A percentile compares a stretch with the other conserved stretches of the same genome.
These are phyloP conservation scores for Brenthis ino DNA, from an alignment of 2,888 invertebrate genomes.

Conservation along the genomic window DNA sequence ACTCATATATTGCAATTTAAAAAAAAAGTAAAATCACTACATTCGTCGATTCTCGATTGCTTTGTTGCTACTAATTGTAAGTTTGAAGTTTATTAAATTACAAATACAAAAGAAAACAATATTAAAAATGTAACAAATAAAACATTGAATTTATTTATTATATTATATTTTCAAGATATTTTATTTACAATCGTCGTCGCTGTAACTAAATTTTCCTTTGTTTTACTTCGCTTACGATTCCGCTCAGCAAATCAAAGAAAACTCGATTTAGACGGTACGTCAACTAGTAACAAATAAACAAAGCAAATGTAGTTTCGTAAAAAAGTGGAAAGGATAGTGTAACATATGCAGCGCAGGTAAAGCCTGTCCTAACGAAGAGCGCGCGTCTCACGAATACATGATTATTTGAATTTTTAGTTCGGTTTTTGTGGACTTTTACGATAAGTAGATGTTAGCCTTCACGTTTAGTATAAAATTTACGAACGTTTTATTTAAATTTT, in stretches of 20 bases:
- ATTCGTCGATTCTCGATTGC: no score
- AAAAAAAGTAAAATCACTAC: no score
- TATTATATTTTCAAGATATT: neutral
- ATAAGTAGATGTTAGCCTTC: neutral
- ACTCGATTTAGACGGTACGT: constrained; percentile 75
- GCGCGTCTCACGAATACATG: constrained; percentile 72
- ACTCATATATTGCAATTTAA: no score
- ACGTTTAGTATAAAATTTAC: neutral
- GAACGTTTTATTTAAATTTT: constrained; percentile 1
- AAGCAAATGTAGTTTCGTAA: constrained; percentile 67
- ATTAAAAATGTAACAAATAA: neutral
- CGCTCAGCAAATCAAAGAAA: constrained; percentile 67
- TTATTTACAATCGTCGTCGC: constrained; percentile 19
- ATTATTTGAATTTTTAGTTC: constrained; percentile 59
- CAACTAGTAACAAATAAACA: constrained; percentile 76
- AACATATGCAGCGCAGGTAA: constrained; percentile 81
- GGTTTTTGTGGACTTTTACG: constrained; percentile 29
- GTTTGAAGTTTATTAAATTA: neutral
- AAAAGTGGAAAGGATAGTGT: constrained; percentile 55
- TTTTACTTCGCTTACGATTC: constrained; percentile 38
- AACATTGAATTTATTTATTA: neutral
- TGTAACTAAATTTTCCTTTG: constrained; percentile 30
- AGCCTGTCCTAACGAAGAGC: constrained; percentile 73
- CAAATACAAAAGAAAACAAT: neutral
- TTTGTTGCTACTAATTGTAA: no score